A percentile compares a stretch with the other conserved stretches of the same genome.
Evolutionary conservation across 2,888 invertebrate species (phyloP).

Genomic region (Tipula lateralis): DNA sequence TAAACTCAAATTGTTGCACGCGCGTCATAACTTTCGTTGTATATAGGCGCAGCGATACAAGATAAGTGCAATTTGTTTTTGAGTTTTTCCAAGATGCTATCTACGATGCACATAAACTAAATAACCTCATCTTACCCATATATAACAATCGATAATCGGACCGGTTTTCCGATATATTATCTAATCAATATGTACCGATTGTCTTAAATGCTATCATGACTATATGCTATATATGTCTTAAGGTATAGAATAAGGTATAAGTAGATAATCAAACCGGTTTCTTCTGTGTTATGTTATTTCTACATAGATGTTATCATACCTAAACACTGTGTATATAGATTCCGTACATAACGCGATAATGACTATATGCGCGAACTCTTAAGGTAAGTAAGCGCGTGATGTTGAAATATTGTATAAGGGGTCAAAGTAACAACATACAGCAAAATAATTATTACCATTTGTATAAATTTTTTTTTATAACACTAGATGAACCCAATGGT

Average conservation of each 20-base stretch:
- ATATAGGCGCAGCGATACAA: background rate
- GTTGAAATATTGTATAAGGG: background rate
- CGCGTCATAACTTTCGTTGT: background rate
- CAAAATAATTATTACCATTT: background rate
- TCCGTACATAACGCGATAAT: background rate
- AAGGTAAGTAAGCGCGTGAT: background rate
- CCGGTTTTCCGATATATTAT: background rate
- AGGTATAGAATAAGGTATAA: background rate
- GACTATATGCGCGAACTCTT: background rate
- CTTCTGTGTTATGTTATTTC: background rate
- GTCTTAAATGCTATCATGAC: background rate
- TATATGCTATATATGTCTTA: background rate
- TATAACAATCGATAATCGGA: background rate
- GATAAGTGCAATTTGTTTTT: background rate
- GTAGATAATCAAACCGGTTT: background rate
- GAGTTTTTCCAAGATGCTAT: background rate
- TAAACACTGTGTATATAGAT: background rate
- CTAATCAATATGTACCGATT: constrained; percentile 15
- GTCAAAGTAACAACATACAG: background rate
- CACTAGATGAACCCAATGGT: background rate
- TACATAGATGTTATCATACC: background rate
- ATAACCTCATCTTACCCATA: background rate
- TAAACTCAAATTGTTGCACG: background rate
- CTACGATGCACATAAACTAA: background rate
- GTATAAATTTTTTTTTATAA: too few species aligned